Conservation (phyloP, 2,797 vertebrate genomes). For the Gallinago solitaria region DNA sequence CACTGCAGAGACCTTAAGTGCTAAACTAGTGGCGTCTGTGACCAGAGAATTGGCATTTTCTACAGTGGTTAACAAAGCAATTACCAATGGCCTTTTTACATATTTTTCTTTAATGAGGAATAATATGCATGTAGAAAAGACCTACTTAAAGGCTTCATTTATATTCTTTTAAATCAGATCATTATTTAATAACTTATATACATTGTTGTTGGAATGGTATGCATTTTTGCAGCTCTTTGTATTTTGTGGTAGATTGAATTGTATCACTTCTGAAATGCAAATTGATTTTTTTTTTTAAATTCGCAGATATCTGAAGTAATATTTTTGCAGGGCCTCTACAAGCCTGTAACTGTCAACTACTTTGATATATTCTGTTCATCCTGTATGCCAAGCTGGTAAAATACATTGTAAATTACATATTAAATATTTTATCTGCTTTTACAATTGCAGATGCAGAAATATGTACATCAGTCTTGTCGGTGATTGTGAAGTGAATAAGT, state of each 20-base stretch:
- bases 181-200: slow-evolving; percentile 94
- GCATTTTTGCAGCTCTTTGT: slow-evolving; percentile 82
- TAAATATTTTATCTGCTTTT: slow-evolving; percentile 89
- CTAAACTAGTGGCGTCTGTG: slow-evolving; percentile 84
- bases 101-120: slow-evolving; percentile 82
- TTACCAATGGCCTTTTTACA: slow-evolving; percentile 86
- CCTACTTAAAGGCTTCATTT: slow-evolving; percentile 88
- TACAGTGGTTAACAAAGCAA: slow-evolving; percentile 85
- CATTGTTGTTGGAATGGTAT: slow-evolving; percentile 84
- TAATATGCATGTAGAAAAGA: slow-evolving; percentile 90
- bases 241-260: slow-evolving; percentile 84
- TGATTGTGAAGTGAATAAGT: slow-evolving; percentile 80
- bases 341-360: slow-evolving; percentile 81
- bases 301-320: slow-evolving; percentile 81
- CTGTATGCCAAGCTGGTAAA: slow-evolving; percentile 84
- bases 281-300: slow-evolving; percentile 72
- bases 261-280: slow-evolving; percentile 79
- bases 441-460: slow-evolving; percentile 80
- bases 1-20: slow-evolving; percentile 85
- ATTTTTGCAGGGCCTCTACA: slow-evolving; percentile 84
- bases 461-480: slow-evolving; percentile 79
- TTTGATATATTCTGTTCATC: slow-evolving; percentile 82
- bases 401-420: slow-evolving; percentile 82
- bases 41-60: slow-evolving; percentile 85
- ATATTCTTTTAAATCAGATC: slow-evolving; percentile 87